Base-by-base conservation (phyloP, 2,888 invertebrate species). In the Smittia aterrima region DNA sequence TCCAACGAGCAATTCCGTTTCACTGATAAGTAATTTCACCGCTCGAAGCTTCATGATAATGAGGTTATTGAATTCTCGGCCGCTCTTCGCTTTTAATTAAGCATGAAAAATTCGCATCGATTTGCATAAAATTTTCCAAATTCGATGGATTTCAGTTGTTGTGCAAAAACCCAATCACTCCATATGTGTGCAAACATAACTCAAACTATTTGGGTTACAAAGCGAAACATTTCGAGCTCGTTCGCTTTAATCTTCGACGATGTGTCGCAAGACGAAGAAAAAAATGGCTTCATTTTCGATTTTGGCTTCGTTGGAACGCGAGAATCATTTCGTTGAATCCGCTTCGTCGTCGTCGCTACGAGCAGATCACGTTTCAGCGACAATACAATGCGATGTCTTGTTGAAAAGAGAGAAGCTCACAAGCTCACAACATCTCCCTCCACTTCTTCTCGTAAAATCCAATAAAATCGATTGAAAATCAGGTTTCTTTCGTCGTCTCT, bases 111-210 rank as follows among this genome's bases (percentile, higher is more conserved):
- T 47, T 47, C 47, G 47, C 47, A 47, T 47, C 16, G 47, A 47
- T 47, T 47, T n/a, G 47, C 47, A 47, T 47, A n/a, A n/a, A 32
- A 47, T 47, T 47, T 47, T 47, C 47, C n/a, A 47, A 47, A n/a
- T 47, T 32, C 32, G 32, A 32, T 32, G 3, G 32, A 32, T 32
- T 47, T 47, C 47, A n/a, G 47, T n/a, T 3, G n/a, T n/a, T 16
- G 11, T 47, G 47, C 47, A 16, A 47, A n/a, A 47, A 47, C 3
- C 16, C 47, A 47, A 47, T 47, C 47, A 16, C n/a, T 47, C 16
- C 2, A 47, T 4, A 38, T 47, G 47, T 47, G 47, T 47, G 47
- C 47, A 47, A 47, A 47, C 11, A 13, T 47, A 47, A 47, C 16
- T 6, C 16, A 11, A 47, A n/a, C n/a, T 47, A 47, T 47, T 47